A percentile compares a stretch with the other conserved stretches of the same genome.
phyloP scores from a whole-genome alignment of 2,888 invertebrate species.

The Chydorus sphaericus region DNA sequence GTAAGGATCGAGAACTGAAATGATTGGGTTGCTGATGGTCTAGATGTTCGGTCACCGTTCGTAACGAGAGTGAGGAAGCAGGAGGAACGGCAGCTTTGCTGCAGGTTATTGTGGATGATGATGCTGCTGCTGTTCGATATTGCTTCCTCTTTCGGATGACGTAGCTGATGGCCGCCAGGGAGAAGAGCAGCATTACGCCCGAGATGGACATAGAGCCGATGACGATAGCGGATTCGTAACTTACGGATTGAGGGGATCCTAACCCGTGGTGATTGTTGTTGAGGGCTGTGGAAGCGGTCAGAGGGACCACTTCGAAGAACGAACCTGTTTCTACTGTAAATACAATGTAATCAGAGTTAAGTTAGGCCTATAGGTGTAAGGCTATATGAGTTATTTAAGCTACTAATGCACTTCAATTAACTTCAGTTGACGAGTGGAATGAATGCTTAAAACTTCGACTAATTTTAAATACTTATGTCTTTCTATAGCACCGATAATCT shows the following conservation, averaged over 20 bases:
- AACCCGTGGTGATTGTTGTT: too few relatives aligned
- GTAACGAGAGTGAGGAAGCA: not conserved
- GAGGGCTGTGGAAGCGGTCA: not conserved
- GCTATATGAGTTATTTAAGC: too few relatives aligned
- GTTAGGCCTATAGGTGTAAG: too few relatives aligned
- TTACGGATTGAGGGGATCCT: not conserved
- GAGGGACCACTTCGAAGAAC: not conserved
- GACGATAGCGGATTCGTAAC: constrained; percentile 1
- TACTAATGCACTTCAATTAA: not conserved
- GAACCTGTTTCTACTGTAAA: not conserved
- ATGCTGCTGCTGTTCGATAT: not conserved
- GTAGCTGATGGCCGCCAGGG: constrained; percentile 6
- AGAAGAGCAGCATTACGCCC: not conserved
- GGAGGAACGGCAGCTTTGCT: not conserved
- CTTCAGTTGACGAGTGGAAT: not conserved
- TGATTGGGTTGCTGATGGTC: not conserved
- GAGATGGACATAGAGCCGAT: constrained; percentile 6
- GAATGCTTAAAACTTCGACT: too few relatives aligned
- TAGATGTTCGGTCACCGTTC: not conserved
- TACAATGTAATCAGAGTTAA: not conserved
- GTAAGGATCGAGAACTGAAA: not conserved
- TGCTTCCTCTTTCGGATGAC: constrained; percentile 3
- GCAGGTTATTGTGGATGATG: not conserved
- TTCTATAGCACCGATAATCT: too few relatives aligned
- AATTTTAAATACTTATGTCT: too few relatives aligned